Evolutionary conservation across 2,888 invertebrate genomes (phyloP), one percentile per base, ranked within the genome.

Genomic region (Anticlea derivata): DNA sequence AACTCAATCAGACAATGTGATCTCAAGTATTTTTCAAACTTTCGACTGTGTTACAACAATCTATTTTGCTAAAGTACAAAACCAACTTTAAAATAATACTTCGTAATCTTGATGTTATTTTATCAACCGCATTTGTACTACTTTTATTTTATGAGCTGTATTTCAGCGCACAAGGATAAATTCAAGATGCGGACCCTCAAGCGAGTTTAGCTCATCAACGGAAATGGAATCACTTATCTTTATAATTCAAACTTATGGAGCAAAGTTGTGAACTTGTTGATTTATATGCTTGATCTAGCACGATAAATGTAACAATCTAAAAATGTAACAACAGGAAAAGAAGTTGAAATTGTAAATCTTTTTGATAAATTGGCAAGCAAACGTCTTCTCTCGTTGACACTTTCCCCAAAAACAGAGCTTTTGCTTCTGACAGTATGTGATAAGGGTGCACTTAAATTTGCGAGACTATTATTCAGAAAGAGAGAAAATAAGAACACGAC

Each of bases 121-220:
- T 6, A 6, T 23, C 23, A 31, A 12, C 31, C 12, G 5, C 11
- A 29, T 11, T 23, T 44, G 43, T 26, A 43, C 43, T 12, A 33
- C 39, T 39, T 34, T 17, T 26, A n/a, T 34, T 27, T 29, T 37
- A 7, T 13, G 33, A 10, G 23, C 22, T 45, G 5, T 38, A 35
- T 41, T 47, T 17, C 41, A 33, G 33, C 29, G 33, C 50, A 37
- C 47, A 35, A 23, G 46, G 63, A 72, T 74, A 76, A 75, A 73
- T 70, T 63, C 62, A 45, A 59, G 60, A 70, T 66, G 55, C 58
- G 29, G 63, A 66, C 58, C 60, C 59, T 61, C 45, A 40, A 46
- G 33, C 6, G 37, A 62, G 65, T 72, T 66, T 56, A 70, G 62
- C 62, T 65, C 63, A 65, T 71, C 66, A 66, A 65, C 45, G 63